Conservation (phyloP, 2,797 vertebrate species). For the Dallia pectoralis region DNA sequence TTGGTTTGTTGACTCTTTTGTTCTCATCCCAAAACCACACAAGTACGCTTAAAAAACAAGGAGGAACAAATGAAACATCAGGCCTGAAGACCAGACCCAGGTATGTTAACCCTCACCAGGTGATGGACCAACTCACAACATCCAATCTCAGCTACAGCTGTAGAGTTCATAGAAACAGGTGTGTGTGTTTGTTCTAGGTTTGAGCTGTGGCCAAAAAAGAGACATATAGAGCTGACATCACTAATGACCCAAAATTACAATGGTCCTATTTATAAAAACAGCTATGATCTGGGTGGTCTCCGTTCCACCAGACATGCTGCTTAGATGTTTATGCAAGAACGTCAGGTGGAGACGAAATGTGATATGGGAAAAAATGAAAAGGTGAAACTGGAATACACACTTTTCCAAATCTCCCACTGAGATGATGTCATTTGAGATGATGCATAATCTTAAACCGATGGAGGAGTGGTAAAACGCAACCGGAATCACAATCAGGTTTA, state of each 20-base stretch:
- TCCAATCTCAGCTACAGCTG: background rate
- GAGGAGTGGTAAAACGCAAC: too few relatives aligned
- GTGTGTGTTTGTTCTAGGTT: background rate
- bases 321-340: background rate
- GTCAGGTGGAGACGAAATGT: background rate
- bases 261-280: background rate
- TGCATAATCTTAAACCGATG: background rate
- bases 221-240: background rate
- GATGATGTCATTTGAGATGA: background rate
- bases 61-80: background rate
- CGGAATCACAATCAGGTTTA: too few relatives aligned
- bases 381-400: conserved; percentile 2
- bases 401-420: background rate
- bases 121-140: background rate
- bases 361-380: background rate
- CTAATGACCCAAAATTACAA: background rate
- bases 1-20: conserved; percentile 19
- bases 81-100: background rate
- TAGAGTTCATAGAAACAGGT: too few relatives aligned
- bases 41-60: background rate
- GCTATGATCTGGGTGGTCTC: background rate
- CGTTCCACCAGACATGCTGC: background rate
- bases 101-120: background rate
- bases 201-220: background rate
- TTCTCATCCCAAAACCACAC: conserved; percentile 10